A percentile compares a stretch with the other conserved stretches of the same genome.
These are phyloP conservation scores for Sternarchorhynchus goeldii DNA, from an alignment of 2,797 vertebrate genomes.

Conservation along the genomic window DNA sequence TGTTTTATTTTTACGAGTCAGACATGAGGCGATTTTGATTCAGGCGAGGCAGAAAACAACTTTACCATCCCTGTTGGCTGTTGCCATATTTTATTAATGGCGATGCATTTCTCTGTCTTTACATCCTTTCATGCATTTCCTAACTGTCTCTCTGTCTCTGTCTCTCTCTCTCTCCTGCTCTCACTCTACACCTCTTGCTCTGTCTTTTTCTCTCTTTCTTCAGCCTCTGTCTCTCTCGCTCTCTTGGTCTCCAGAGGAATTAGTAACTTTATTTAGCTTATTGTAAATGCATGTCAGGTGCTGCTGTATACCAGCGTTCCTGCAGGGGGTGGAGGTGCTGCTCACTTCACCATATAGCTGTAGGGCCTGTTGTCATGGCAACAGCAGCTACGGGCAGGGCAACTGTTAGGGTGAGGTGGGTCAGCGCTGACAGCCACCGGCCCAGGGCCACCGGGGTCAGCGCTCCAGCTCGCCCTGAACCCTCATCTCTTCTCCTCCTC, in stretches of 20 bases:
- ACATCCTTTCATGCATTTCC: constrained; percentile 1
- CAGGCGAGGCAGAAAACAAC: constrained; percentile 34
- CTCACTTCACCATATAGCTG: constrained; percentile 57
- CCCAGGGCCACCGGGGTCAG: constrained; percentile 33
- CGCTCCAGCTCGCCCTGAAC: neutral
- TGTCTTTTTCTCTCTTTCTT: constrained; percentile 19
- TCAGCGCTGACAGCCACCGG: constrained; percentile 31
- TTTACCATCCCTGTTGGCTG: constrained; percentile 32
- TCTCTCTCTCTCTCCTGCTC: constrained; percentile 12
- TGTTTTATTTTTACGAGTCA: constrained; percentile 47
- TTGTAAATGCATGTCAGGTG: constrained; percentile 37
- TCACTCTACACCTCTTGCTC: constrained; percentile 1
- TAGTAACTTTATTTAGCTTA: constrained; percentile 49
- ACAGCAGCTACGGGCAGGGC: constrained; percentile 60
- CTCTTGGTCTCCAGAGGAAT: constrained; percentile 22
- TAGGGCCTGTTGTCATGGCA: constrained; percentile 73
- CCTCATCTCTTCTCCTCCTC: neutral
- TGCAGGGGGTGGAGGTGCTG: constrained; percentile 58
- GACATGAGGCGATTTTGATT: constrained; percentile 45
- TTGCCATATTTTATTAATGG: constrained; percentile 40
- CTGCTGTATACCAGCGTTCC: constrained; percentile 45
- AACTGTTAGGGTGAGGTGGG: constrained; percentile 37
- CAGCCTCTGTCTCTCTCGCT: constrained; percentile 3
- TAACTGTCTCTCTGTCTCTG: constrained; percentile 6
- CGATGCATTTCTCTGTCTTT: constrained; percentile 29